Base-by-base conservation (phyloP, 2,113 vertebrate species). In the Forbesichthys papilliferus region DNA sequence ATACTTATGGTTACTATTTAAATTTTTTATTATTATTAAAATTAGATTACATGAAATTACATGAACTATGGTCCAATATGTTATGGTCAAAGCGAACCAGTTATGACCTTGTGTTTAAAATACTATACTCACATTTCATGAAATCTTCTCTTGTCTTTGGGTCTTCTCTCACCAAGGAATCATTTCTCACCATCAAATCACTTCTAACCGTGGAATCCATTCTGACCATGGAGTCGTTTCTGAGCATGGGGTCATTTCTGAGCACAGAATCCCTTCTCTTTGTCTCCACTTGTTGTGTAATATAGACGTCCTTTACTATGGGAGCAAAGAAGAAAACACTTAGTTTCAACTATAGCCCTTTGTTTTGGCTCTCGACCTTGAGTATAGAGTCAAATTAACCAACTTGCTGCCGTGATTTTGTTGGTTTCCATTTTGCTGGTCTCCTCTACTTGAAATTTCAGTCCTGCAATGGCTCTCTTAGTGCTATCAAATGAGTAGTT, bases 401-500 rank as follows among this genome's bases (percentile, higher is more conserved):
- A 12, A 93, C 93, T 91, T 91, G 89, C 74, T 61, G 69, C 83
- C 33, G 88, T 82, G 67, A 93, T 86, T 79, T 90, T 93, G 66
- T 9, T 83, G 53, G 90, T 68, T 74, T 93, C 93, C 4, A 18
- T 80, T 61, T 92, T 92, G 86, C 76, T 83, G 56, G 88, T 48
- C 80, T 93, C 91, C 68, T 93, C 93, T n/a, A 93, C 54, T 70
- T 92, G 87, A 55, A 91, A 20, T 74, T 90, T 93, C 67, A 93
- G 55, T 0, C 84, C 13, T 36, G 82, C 80, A 7, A 93, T 88
- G 57, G 91, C 88, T 87, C 89, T 91, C 80, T 93, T 93, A 64
- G 90, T 86, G 5, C 86, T 57, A 3, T 92, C 91, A 64, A 93
- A 93, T 4, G 89, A 91, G 76, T 89, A 91, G 65, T 90, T 58